These are phyloP conservation scores for Lepidothrix coronata DNA, from an alignment of 2,113 vertebrate genomes.

Conservation along the genomic window DNA sequence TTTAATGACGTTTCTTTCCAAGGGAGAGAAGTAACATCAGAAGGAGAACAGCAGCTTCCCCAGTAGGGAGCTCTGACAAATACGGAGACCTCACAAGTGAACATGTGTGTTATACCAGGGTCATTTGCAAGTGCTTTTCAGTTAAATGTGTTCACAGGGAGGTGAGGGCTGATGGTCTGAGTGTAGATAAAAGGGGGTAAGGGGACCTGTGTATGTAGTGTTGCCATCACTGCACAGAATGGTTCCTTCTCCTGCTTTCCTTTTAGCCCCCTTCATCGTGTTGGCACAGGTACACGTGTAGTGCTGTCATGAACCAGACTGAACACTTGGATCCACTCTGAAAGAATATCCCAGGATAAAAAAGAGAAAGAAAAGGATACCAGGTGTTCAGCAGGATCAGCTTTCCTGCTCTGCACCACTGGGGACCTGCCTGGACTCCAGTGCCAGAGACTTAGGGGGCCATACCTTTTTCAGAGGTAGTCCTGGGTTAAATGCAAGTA, in stretches of 20 bases:
- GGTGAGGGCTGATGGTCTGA: background rate
- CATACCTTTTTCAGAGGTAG: background rate
- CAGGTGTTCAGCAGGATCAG: background rate
- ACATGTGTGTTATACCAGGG: rapidly evolving
- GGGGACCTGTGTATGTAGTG: background rate
- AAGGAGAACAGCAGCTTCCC: background rate
- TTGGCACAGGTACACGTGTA: background rate
- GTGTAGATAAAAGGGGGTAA: background rate
- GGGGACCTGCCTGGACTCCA: background rate
- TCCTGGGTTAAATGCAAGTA: background rate
- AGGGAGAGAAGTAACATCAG: background rate
- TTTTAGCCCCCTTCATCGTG: rapidly evolving
- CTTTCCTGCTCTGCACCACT: background rate
- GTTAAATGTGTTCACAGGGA: background rate
- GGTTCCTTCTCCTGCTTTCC: rapidly evolving
- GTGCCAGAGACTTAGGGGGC: rapidly evolving
- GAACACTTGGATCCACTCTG: background rate
- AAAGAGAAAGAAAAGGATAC: background rate
- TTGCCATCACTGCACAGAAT: background rate
- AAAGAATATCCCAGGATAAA: background rate
- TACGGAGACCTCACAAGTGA: background rate
- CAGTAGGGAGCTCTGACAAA: background rate
- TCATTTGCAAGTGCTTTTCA: background rate
- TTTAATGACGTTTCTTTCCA: background rate
- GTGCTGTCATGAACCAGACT: rapidly evolving